phyloP scores from a whole-genome alignment of 2,888 invertebrate genomes.

The Trachelus troglodyta region DNA sequence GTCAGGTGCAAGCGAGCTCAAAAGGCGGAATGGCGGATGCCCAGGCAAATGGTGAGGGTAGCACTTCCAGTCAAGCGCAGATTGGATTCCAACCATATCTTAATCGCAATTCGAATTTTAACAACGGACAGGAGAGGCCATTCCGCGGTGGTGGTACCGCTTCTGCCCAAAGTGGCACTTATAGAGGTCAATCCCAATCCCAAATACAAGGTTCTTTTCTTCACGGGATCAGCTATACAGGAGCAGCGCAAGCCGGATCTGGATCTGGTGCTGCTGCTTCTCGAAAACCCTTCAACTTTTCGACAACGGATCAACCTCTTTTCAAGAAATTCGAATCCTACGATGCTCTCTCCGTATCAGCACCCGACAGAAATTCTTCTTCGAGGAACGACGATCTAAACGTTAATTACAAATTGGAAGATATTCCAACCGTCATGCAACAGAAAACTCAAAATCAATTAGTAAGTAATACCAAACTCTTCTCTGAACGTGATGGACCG shows the following conservation, averaged over 20 bases:
- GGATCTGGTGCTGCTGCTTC: conserved; percentile 68
- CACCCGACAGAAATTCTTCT: background rate
- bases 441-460: background rate
- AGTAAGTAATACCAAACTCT: background rate
- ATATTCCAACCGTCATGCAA: background rate
- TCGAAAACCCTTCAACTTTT: conserved; percentile 58
- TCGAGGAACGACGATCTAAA: background rate
- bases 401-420: background rate
- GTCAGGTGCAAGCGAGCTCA: conserved; percentile 83
- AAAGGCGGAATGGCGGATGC: conserved; percentile 89
- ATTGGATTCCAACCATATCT: conserved; percentile 85
- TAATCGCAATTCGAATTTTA: conserved; percentile 68
- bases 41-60: conserved; percentile 85
- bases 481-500: background rate
- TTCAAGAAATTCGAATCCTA: conserved; percentile 52
- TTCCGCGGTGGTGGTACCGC: conserved; percentile 83
- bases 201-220: conserved; percentile 85
- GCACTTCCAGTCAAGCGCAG: conserved; percentile 89
- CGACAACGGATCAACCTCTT: conserved; percentile 43
- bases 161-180: conserved; percentile 80
- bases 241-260: conserved; percentile 86
- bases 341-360: conserved; percentile 10
- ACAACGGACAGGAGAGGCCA: conserved; percentile 68
- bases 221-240: conserved; percentile 81
- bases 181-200: conserved; percentile 83